These are phyloP conservation scores for Lytechinus pictus DNA, from an alignment of 35 echinoderm and acorn worm species.

Conservation along the genomic window DNA sequence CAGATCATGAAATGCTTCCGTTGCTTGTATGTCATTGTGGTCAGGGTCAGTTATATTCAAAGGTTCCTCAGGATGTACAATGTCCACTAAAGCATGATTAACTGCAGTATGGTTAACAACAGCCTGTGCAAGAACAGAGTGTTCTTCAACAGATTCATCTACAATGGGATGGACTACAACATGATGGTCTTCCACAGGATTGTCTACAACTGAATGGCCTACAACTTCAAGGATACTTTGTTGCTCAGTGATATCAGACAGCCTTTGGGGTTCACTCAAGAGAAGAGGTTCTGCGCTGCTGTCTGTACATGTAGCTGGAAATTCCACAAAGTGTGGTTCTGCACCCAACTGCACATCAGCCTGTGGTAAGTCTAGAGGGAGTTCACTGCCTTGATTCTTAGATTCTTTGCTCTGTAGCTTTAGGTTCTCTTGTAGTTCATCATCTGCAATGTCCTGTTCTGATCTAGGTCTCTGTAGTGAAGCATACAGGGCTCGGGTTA, in stretches of 20 bases:
- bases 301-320: not conserved
- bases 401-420: not conserved
- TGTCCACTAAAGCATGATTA: not conserved
- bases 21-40: not conserved
- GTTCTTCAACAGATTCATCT: not conserved
- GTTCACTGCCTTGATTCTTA: not conserved
- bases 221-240: not conserved
- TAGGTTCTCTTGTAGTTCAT: not conserved
- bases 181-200: not conserved
- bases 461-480: constrained; percentile 65
- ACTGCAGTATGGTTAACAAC: not conserved
- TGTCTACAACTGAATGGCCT: not conserved
- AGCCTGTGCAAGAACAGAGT: not conserved
- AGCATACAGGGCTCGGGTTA: constrained; percentile 77
- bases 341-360: not conserved
- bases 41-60: not conserved
- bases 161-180: not conserved
- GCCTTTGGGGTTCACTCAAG: not conserved
- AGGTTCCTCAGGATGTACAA: not conserved
- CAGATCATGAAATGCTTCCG: not conserved
- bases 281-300: not conserved
- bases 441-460: constrained; percentile 20
- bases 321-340: not conserved
- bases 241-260: not conserved
- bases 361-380: not conserved